Evolutionary conservation across 1,140 invertebrate species (phyloP), one percentile per base, ranked within the genome.

Genomic region (Drosophila sp.): DNA sequence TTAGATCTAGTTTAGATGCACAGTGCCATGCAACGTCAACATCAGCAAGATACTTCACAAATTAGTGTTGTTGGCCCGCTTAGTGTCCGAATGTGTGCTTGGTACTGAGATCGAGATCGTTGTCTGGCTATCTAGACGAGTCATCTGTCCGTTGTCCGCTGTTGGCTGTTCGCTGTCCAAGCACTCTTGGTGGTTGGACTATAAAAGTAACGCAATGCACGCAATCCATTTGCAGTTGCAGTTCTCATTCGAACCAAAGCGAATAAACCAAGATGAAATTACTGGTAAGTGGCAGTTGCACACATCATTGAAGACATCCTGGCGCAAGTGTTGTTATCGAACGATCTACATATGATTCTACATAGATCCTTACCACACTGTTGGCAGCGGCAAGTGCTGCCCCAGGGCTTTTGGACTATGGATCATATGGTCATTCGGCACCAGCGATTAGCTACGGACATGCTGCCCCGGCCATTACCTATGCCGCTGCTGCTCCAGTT

Each of bases 61-160:
- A 86, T 86, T 86, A 84, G 84, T 79, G 84, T 72, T 86, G 72
- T 70, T 86, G 82, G 82, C 83, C 83, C 79, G 83, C 79, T 86
- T 86, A 82, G 83, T 67, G 68, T 60, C 44, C 77, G 40, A 66
- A 40, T 75, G 58, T 77, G 47, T 70, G 73, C 63, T 61, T 58
- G 73, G 66, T 54, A 72, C 67, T 73, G 66, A 89, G 79, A 89
- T 87, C 70, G 83, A 82, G 82, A 79, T 79, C 68, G 63, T 44
- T 61, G 70, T 40, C 54, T 70, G 62, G 66, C 44, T 61, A 70
- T 76, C 74, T 84, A 69, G 75, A 69, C 75, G 65, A 70, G 77
- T 61, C 64, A 79, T 87, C 74, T 78, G 73, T 72, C 70, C 73
- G 11, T 8, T 40, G 69, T 69, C 75, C 70, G 27, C 30, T 55